Evolutionary conservation across 2,113 vertebrate genomes (phyloP).

Genomic region (Lanius collurio): DNA sequence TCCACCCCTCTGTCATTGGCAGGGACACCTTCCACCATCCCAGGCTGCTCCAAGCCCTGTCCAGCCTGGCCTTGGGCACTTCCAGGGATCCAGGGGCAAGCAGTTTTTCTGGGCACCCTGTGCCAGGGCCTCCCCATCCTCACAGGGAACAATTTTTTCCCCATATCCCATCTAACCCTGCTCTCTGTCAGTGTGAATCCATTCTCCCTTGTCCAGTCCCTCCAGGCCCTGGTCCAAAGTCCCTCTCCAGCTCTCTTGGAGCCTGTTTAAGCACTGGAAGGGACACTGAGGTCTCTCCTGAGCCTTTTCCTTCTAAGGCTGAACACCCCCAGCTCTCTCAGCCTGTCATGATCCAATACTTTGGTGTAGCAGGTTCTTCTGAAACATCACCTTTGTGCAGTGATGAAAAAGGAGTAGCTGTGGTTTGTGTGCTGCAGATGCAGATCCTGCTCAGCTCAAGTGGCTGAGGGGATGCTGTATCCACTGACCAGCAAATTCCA

Average conservation of each 20-base stretch:
- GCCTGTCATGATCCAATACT: neutral
- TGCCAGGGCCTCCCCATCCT: accelerated
- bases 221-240: neutral
- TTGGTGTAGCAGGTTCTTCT: neutral
- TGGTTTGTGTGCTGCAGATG: neutral
- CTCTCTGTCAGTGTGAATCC: accelerated
- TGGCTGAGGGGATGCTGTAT: neutral
- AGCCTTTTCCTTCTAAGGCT: neutral
- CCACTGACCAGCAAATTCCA: neutral
- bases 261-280: neutral
- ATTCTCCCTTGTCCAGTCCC: neutral
- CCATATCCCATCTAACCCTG: too few relatives aligned
- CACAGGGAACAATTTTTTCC: accelerated
- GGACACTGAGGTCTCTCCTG: neutral
- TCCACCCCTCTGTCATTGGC: accelerated
- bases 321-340: neutral
- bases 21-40: neutral
- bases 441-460: neutral
- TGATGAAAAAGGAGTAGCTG: neutral
- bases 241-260: neutral
- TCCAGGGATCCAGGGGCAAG: neutral
- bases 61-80: neutral
- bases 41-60: accelerated
- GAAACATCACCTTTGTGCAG: neutral
- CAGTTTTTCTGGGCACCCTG: neutral